Evolutionary conservation across 2,888 invertebrate species (phyloP), one percentile per base, ranked within the genome.

Genomic region (Ophioninae sp.): DNA sequence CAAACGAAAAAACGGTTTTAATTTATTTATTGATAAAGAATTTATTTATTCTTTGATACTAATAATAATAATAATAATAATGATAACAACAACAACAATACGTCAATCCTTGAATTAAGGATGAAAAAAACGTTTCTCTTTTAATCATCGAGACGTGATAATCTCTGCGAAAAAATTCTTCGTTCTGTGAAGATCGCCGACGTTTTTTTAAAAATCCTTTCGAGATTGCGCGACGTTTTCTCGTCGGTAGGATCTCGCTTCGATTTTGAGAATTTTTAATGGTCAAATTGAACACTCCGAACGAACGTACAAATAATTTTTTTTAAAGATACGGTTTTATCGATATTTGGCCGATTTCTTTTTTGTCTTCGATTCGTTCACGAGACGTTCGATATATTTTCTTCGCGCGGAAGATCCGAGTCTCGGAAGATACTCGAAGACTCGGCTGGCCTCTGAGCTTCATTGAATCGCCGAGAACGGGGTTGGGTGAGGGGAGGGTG

Each of bases 211-310:
- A 8, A 8, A 23, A 23, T 64, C 13, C 23, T 56, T 23, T 23
- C 23, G 70, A 37, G 62, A 59, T 30, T 2, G 44, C 59, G 67
- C 50, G 57, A 68, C 62, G 79, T 61, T 68, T 37, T 50, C 17
- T 50, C 50, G 44, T 78, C 81, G 76, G 81, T 83, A 80, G 77
- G 81, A 74, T 82, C 85, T 86, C 86, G 82, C 86, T 86, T 86
- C 72, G 81, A 77, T 86, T 86, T 79, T 85, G 82, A 50, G 80
- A 79, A 76, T 81, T 81, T 50, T 50, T 50, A 3, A 50, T 50
- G 13, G 50, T 50, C 6, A 50, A 50, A 50, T 13, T 50, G 17
- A 50, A 50, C 50, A 50, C 17, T 50, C 13, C 0, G 50, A 50
- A 23, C 39, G 72, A 79, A 64, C 13, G 21, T 23, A 13, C 13